Percentiles rank a stretch among this genome's conserved stretches.
phyloP scores from a whole-genome alignment of 2,113 vertebrate genomes.

The Caretta caretta region DNA sequence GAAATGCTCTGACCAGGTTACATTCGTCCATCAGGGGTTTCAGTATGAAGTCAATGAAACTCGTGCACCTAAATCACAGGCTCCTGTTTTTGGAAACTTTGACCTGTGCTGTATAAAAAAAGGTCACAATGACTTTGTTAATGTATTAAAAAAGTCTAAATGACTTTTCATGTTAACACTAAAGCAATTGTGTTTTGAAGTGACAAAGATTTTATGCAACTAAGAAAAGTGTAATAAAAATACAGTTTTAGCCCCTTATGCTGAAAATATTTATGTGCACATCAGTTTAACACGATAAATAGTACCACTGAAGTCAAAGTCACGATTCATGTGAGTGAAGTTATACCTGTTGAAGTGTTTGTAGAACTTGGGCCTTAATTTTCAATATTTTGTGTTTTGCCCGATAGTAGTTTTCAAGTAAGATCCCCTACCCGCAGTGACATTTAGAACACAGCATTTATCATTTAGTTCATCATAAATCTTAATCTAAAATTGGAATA shows the following conservation, averaged over 20 bases:
- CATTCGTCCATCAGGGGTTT: not conserved
- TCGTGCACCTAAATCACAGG: not conserved
- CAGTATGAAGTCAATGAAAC: not conserved
- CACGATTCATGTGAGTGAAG: not conserved
- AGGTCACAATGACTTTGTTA: not conserved
- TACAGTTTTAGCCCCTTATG: not conserved
- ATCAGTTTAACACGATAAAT: not conserved
- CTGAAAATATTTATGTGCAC: not conserved
- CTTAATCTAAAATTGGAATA: not conserved
- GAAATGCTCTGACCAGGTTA: not conserved
- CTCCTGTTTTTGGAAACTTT: not conserved
- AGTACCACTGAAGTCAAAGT: not conserved
- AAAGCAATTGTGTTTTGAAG: not conserved
- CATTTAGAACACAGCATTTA: not conserved
- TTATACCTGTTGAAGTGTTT: not conserved
- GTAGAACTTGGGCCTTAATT: not conserved
- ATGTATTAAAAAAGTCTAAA: not conserved
- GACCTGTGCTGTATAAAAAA: not conserved
- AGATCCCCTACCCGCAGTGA: not conserved
- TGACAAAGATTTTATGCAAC: not conserved
- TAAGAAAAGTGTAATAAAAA: not conserved
- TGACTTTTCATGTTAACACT: not conserved
- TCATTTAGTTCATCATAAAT: not conserved
- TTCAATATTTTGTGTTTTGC: not conserved
- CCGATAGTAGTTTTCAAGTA: not conserved